Base-by-base conservation (phyloP, 2,888 invertebrate genomes). In the Scaptomyza tumidula region DNA sequence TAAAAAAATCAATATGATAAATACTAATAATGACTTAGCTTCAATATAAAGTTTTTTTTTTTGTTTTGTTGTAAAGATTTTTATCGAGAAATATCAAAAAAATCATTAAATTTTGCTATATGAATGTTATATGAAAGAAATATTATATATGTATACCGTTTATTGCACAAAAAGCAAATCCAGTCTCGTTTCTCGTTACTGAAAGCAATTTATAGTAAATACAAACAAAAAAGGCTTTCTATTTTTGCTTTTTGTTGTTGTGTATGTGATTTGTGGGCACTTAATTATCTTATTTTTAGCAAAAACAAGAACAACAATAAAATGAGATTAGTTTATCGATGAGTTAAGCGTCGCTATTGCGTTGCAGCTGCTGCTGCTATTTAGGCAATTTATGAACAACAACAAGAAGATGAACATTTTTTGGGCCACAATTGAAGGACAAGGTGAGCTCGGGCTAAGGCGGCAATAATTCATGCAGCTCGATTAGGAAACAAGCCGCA, bases 211-310 rank as follows among this genome's bases (percentile, higher is more conserved):
- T 16, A 37, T 3, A 14, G 3, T n/a, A 31, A 46, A 59, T 24
- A n/a, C n/a, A n/a, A n/a, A n/a, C n/a, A n/a, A n/a, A n/a, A 5
- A 37, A 35, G 14, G 24, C n/a, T 31, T 33, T 33, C 9, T 10
- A 16, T 19, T 44, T 29, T 44, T 48, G 48, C 7, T 24, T 37
- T 37, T 31, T 19, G 14, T 58, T 59, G 31, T 24, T 52, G 24
- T 39, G 13, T 63, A 5, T 31, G 44, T 50, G 44, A 39, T 24
- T 57, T 45, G 41, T 37, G 31, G 49, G 50, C 63, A 76, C 71
- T 76, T 84, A 81, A 84, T 78, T 86, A 86, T 71, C 68, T 76
- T 53, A 75, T 65, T 80, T 24, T n/a, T n/a, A n/a, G n/a, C n/a
- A n/a, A n/a, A n/a, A n/a, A n/a, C n/a, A n/a, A n/a, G n/a, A n/a